Evolutionary conservation across 2,113 vertebrate species (phyloP), one percentile per base, ranked within the genome.

Genomic region (rabbit (Oryctolagus cuniculus)): DNA sequence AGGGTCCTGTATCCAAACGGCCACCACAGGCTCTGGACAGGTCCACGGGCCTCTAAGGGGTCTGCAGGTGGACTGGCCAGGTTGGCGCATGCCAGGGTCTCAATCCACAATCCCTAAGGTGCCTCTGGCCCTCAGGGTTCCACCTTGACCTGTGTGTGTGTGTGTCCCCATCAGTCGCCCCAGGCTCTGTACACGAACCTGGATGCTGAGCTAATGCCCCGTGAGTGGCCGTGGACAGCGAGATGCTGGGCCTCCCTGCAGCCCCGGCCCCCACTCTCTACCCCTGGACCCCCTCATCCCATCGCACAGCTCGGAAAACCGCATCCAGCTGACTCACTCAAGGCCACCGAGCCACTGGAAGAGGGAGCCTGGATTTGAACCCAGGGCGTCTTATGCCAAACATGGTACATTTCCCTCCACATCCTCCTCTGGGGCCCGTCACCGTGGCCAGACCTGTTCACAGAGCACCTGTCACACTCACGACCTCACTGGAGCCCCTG

Each of bases 191-290:
- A 34, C 29, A 19, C 4, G 10, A 55, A 38, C 1, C 1, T 25
- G 73, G 12, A 34, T 69, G 51, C n/a, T 29, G 10, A 64, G 19
- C 34, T 22, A 5, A 36, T 19, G 36, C 70, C n/a, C 70, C 2
- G 1, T 44, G 44, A 44, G 44, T 44, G 44, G 44, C 44, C 7
- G 44, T 44, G 44, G 44, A 6, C 44, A 44, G 44, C 44, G 44
- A 44, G 44, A 44, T 7, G 44, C 44, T 44, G 44, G 79, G 24
- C 21, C 5, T 44, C 21, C 4, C 49, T 70, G 38, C 53, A 51
- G 16, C 6, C 4, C 0, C 1, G 1, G 4, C 5, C 0, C 29
- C 70, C 24, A 7, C 10, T 1, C 12, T 2, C 88, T 64, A 24
- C 10, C 25, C 67, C 3, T 10, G 5, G 10, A 2, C 69, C 53